phyloP scores from a whole-genome alignment of 2,888 invertebrate genomes.

The Cheilosia variabilis region DNA sequence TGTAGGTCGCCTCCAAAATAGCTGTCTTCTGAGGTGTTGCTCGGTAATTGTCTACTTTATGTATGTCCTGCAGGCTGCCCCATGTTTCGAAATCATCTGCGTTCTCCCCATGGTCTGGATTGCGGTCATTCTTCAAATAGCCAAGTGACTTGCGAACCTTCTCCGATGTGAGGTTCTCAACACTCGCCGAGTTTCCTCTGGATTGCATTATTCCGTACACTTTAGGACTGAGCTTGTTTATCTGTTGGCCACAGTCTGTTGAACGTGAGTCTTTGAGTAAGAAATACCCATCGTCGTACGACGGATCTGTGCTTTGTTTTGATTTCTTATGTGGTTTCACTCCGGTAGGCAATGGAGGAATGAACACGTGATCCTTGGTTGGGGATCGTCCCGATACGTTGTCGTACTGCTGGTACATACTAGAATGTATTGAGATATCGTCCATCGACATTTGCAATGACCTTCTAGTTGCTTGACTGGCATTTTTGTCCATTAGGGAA shows the following conservation, averaged over 20 bases:
- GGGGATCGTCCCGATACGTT: slow-evolving; percentile 60
- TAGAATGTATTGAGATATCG: slow-evolving; percentile 85
- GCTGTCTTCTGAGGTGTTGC: slow-evolving; percentile 69
- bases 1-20: slow-evolving; percentile 85
- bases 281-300: slow-evolving; percentile 59
- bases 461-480: slow-evolving; percentile 77
- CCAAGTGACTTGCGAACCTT: slow-evolving; percentile 78
- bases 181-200: slow-evolving; percentile 79
- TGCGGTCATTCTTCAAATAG: slow-evolving; percentile 75
- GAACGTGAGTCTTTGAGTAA: slow-evolving; percentile 77
- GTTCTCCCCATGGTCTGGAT: slow-evolving; percentile 77
- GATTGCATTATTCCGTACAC: slow-evolving; percentile 85
- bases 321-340: slow-evolving; percentile 60
- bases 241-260: slow-evolving; percentile 42
- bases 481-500: slow-evolving; percentile 81
- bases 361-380: slow-evolving; percentile 77
- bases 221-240: slow-evolving; percentile 87
- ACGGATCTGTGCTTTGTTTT: slow-evolving; percentile 23
- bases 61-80: slow-evolving; percentile 88
- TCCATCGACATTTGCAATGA: slow-evolving; percentile 85
- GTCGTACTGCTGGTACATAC: slow-evolving; percentile 54
- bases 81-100: slow-evolving; percentile 83
- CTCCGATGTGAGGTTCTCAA: slow-evolving; percentile 80
- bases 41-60: slow-evolving; percentile 73
- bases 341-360: slow-evolving; percentile 67